phyloP scores from a whole-genome alignment of 2,113 vertebrate genomes.

The Symphodus melops region DNA sequence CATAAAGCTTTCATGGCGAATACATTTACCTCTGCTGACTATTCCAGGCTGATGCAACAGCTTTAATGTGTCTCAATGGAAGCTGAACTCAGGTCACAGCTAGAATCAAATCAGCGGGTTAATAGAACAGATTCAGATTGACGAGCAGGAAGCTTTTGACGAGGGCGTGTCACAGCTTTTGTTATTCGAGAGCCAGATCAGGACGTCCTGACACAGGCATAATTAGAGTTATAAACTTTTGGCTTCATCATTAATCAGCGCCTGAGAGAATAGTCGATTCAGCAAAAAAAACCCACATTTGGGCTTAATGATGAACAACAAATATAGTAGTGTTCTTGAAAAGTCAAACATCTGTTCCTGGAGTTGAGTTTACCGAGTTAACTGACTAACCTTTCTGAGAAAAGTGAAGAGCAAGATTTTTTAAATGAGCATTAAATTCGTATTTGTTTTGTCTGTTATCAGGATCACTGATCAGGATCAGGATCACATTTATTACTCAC shows the following conservation, averaged over 20 bases:
- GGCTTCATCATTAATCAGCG: conserved; percentile 36
- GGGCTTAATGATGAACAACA: not conserved
- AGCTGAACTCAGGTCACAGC: too few relatives aligned
- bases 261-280: not conserved
- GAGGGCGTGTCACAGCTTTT: not conserved
- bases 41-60: not conserved
- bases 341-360: not conserved
- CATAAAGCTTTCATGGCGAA: too few relatives aligned
- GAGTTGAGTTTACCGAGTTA: not conserved
- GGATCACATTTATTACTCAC: not conserved
- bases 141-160: not conserved
- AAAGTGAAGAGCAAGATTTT: not conserved
- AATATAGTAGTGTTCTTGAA: not conserved
- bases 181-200: conserved; percentile 2
- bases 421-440: not conserved
- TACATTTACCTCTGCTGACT: too few relatives aligned
- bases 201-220: not conserved
- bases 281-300: not conserved
- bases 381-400: not conserved
- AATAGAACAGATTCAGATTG: not conserved
- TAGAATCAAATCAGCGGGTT: not conserved
- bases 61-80: not conserved
- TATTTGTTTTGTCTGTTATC: not conserved
- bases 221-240: conserved; percentile 8
- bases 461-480: too few relatives aligned